phyloP scores from a whole-genome alignment of 2,113 vertebrate genomes.

The Channa argus region DNA sequence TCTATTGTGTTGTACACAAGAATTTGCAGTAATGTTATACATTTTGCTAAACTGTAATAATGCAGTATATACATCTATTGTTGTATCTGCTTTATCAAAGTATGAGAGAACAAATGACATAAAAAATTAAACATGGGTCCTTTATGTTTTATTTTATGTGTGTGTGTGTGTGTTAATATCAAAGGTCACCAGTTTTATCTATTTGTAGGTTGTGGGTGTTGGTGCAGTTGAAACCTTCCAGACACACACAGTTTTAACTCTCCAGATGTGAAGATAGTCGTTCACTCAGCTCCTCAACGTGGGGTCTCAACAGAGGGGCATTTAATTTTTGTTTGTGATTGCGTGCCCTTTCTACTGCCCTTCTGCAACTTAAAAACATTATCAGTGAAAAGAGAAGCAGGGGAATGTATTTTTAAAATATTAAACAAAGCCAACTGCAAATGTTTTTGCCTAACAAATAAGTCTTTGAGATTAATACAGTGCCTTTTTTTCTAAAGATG shows the following conservation, averaged over 20 bases:
- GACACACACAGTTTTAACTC: slow-evolving; percentile 32
- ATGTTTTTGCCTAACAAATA: no score
- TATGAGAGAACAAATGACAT: slow-evolving; percentile 38
- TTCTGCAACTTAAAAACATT: slow-evolving; percentile 11
- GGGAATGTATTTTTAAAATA: background rate
- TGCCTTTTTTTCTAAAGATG: no score
- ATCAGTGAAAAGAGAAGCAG: background rate
- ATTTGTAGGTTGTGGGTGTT: slow-evolving; percentile 3
- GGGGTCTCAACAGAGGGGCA: slow-evolving; percentile 29
- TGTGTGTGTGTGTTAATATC: no score
- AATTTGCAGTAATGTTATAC: slow-evolving; percentile 74
- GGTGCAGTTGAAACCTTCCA: slow-evolving; percentile 23
- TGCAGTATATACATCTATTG: slow-evolving; percentile 61
- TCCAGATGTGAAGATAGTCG: slow-evolving; percentile 68
- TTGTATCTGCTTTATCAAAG: slow-evolving; percentile 65
- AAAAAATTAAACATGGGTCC: slow-evolving; percentile 24
- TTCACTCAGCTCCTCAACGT: slow-evolving; percentile 15
- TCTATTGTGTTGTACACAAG: slow-evolving; percentile 71
- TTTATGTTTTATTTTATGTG: slow-evolving; percentile 9
- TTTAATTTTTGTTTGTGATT: slow-evolving; percentile 37
- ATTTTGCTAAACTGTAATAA: slow-evolving; percentile 68
- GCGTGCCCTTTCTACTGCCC: slow-evolving; percentile 41
- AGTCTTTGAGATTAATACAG: no score
- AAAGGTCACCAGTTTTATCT: background rate
- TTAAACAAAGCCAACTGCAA: background rate